A percentile compares a stretch with the other conserved stretches of the same genome.
Evolutionary conservation across 2,888 invertebrate species (phyloP).

Genomic region (Punctoribates punctum): DNA sequence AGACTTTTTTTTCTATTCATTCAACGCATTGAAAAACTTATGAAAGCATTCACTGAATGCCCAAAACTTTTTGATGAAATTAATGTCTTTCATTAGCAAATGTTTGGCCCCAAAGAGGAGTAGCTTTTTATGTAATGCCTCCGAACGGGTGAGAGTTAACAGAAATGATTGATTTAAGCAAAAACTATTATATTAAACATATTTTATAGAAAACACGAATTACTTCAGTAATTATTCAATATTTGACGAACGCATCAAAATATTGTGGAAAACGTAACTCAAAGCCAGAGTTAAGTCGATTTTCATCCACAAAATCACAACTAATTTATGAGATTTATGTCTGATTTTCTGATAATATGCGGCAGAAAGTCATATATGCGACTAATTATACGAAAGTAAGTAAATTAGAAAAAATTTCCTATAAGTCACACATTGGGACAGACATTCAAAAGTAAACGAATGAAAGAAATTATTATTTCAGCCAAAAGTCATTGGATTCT

Average conservation of each 20-base stretch:
- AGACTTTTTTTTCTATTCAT: conserved; percentile 7
- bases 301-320: neutral
- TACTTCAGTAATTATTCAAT: conserved; percentile 1
- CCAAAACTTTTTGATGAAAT: conserved; percentile 26
- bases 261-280: neutral
- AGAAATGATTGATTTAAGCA: conserved; percentile 10
- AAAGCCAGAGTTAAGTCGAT: neutral
- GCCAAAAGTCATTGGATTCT: conserved; percentile 3
- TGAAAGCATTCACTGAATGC: neutral
- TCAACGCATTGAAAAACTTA: neutral
- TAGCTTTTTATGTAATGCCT: neutral
- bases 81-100: neutral
- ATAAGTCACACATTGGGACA: neutral
- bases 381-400: conserved; percentile 4
- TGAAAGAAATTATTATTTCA: conserved; percentile 20
- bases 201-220: neutral
- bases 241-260: neutral
- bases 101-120: neutral
- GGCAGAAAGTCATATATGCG: neutral
- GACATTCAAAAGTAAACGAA: neutral
- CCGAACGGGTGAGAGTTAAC: neutral
- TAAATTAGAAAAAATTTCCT: neutral
- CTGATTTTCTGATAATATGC: neutral
- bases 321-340: neutral
- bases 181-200: neutral